These are phyloP conservation scores for Pristionchus japonicus DNA, from an alignment of 2,888 invertebrate genomes.

Conservation along the genomic window DNA sequence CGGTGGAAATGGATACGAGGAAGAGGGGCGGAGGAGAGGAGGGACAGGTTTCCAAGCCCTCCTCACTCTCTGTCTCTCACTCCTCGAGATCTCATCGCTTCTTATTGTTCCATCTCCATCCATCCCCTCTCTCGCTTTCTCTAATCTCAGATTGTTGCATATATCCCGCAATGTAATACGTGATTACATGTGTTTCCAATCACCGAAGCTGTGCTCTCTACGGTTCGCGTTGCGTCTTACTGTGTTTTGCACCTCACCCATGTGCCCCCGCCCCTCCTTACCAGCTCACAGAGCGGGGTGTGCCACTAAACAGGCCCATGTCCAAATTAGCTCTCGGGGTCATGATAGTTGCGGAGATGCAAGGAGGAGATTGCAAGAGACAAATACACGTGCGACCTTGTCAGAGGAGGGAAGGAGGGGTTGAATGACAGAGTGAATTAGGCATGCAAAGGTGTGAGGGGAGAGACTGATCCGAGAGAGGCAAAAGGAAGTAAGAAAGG, in stretches of 20 bases:
- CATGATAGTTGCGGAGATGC: conserved; percentile 11
- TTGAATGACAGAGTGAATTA: conserved; percentile 32
- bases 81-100: conserved; percentile 28
- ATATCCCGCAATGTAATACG: background rate
- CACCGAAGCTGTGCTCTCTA: background rate
- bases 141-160: background rate
- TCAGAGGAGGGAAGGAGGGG: background rate
- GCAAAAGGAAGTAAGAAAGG: background rate
- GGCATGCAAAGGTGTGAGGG: conserved; percentile 25
- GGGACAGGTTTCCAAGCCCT: conserved; percentile 30
- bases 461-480: background rate
- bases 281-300: background rate
- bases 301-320: background rate
- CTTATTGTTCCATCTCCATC: background rate
- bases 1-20: conserved; percentile 30
- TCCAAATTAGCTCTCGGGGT: conserved; percentile 3
- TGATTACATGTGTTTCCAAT: background rate
- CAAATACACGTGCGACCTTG: conserved; percentile 32
- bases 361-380: background rate
- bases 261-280: background rate
- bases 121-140: background rate
- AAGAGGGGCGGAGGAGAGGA: background rate
- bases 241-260: background rate
- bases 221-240: background rate
- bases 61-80: background rate